A percentile compares a stretch with the other conserved stretches of the same genome.
These are phyloP conservation scores for Haplochromis burtoni DNA, from an alignment of 2,113 vertebrate species.

Conservation along the genomic window DNA sequence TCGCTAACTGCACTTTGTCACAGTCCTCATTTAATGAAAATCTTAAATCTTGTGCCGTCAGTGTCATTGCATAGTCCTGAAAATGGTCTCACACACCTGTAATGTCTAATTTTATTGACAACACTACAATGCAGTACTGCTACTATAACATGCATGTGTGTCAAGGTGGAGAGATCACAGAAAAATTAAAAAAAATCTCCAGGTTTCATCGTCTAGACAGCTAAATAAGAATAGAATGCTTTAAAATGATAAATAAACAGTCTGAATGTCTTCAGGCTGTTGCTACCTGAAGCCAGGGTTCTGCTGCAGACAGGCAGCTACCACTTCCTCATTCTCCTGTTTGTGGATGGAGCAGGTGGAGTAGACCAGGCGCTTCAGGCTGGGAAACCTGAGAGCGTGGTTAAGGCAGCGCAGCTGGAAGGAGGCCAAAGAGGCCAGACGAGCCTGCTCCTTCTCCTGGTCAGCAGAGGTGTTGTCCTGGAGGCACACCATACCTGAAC, in stretches of 20 bases:
- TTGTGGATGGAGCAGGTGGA: slow-evolving; percentile 90
- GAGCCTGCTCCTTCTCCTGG: slow-evolving; percentile 9
- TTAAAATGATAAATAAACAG: neutral
- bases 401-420: slow-evolving; percentile 82
- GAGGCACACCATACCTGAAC: slow-evolving; percentile 81
- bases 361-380: slow-evolving; percentile 79
- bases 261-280: neutral
- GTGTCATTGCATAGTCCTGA: neutral
- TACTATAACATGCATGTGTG: neutral
- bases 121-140: neutral
- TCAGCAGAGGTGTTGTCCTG: slow-evolving; percentile 38
- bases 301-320: slow-evolving; percentile 72
- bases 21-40: neutral
- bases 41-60: neutral
- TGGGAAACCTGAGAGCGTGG: slow-evolving; percentile 81
- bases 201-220: neutral
- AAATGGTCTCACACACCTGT: neutral
- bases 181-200: neutral
- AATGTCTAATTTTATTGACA: neutral
- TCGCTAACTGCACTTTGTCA: neutral
- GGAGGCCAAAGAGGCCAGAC: slow-evolving; percentile 75
- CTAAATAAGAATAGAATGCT: neutral
- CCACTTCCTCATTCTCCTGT: slow-evolving; percentile 90
- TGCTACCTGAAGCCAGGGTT: slow-evolving; percentile 74
- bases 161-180: neutral